Evolutionary conservation across 2,113 vertebrate species (phyloP).

Genomic region (Vanacampus margaritifer): DNA sequence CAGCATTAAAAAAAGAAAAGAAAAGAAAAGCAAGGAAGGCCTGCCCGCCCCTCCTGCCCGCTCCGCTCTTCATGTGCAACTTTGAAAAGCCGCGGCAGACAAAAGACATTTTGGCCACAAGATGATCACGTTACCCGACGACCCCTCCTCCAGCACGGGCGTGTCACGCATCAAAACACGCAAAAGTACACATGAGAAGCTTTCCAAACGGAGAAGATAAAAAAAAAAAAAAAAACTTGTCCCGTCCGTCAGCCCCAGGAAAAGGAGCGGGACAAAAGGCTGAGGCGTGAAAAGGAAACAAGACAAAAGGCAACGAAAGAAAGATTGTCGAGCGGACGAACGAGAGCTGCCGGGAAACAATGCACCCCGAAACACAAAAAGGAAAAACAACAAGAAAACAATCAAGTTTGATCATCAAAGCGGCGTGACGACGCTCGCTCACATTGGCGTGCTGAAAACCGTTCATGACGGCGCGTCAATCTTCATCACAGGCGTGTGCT

Average conservation of each 20-base stretch:
- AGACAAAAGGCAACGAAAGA: constrained; percentile 2
- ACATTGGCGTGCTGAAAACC: no score
- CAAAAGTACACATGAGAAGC: background rate
- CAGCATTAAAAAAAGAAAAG: constrained; percentile 20
- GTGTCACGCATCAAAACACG: no score
- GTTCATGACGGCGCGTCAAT: no score
- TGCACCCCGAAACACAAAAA: background rate
- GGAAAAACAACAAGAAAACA: constrained; percentile 16
- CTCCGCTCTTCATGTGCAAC: constrained; percentile 43
- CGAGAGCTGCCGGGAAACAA: constrained; percentile 2
- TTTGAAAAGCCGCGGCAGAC: background rate
- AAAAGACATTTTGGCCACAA: constrained; percentile 15
- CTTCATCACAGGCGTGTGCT: no score
- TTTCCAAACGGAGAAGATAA: no score
- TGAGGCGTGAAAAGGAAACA: background rate
- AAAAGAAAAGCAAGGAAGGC: background rate
- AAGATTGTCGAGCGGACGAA: background rate
- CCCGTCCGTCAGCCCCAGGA: background rate
- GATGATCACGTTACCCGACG: constrained; percentile 44
- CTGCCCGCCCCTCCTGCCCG: constrained; percentile 10
- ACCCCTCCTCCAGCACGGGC: constrained; percentile 35
- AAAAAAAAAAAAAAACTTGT: no score
- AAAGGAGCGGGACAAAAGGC: background rate
- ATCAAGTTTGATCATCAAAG: background rate
- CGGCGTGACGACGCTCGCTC: no score